Conservation (phyloP, 2,797 vertebrate species). For the Atherinosoma microstoma region DNA sequence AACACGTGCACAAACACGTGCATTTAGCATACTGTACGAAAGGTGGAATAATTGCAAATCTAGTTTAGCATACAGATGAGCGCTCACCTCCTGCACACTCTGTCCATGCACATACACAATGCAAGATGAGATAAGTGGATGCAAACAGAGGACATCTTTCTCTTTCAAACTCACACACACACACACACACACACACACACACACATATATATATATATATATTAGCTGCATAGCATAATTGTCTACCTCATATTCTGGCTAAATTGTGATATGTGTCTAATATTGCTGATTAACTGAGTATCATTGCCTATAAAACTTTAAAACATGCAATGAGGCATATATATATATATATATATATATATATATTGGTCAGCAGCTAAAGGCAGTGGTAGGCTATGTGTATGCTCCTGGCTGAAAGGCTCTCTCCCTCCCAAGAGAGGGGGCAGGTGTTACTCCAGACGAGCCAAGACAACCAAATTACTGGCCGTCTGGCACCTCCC, state of each 20-base stretch:
- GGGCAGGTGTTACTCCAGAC: conserved; percentile 99
- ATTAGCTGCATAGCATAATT: no score
- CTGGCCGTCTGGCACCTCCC: conserved; percentile 98
- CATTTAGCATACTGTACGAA: conserved; percentile 20
- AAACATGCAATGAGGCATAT: no score
- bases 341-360: no score
- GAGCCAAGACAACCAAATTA: conserved; percentile 99
- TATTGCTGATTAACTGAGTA: no score
- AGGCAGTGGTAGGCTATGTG: conserved; percentile 79
- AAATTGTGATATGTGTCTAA: no score
- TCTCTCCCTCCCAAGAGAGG: conserved; percentile 88
- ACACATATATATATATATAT: background rate
- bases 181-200: no score
- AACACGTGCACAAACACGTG: conserved; percentile 2
- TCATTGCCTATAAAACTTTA: no score
- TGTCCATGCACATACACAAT: conserved; percentile 27
- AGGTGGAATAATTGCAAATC: conserved; percentile 27
- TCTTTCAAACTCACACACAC: conserved; percentile 9
- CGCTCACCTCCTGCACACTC: conserved; percentile 7
- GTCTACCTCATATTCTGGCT: no score
- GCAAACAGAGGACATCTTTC: conserved; percentile 21
- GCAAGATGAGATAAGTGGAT: conserved; percentile 28
- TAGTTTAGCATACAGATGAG: conserved; percentile 45
- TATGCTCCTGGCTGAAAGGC: conserved; percentile 80
- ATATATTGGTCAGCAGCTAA: conserved; percentile 75